Evolutionary conservation across 2,113 vertebrate genomes (phyloP).

Genomic region (Shinisaurus crocodilurus): DNA sequence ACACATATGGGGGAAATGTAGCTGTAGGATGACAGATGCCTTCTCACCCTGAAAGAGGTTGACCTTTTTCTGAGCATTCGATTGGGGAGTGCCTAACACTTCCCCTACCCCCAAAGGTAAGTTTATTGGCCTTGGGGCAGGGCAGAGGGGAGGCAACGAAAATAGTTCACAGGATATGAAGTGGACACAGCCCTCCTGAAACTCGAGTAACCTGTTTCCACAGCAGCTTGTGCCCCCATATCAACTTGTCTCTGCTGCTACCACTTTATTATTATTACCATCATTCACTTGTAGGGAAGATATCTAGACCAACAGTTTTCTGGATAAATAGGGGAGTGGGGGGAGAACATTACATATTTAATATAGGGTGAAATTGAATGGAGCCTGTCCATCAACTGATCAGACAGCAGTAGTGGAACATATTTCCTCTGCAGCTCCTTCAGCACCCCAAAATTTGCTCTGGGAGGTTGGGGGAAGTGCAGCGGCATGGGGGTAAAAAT

Average conservation of each 20-base stretch:
- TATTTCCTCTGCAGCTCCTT: too few relatives aligned
- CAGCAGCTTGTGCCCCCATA: background rate
- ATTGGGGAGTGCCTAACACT: background rate
- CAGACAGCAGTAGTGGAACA: background rate
- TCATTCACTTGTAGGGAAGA: background rate
- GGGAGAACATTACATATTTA: background rate
- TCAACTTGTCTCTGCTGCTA: background rate
- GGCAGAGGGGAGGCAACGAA: background rate
- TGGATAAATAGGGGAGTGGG: background rate
- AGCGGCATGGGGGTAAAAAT: background rate
- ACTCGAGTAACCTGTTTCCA: background rate
- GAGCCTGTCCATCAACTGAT: background rate
- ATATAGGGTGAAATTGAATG: background rate
- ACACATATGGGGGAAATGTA: background rate
- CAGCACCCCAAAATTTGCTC: too few relatives aligned
- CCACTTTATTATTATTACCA: background rate
- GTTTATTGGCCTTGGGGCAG: background rate
- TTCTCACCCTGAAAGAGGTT: background rate
- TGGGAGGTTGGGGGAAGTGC: too few relatives aligned
- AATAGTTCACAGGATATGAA: background rate
- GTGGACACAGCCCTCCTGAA: background rate
- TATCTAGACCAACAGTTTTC: background rate
- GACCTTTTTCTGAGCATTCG: background rate
- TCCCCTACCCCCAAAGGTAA: background rate
- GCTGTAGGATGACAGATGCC: background rate